phyloP scores from a whole-genome alignment of 2,113 vertebrate genomes.

The Muntiacus muntjak region DNA sequence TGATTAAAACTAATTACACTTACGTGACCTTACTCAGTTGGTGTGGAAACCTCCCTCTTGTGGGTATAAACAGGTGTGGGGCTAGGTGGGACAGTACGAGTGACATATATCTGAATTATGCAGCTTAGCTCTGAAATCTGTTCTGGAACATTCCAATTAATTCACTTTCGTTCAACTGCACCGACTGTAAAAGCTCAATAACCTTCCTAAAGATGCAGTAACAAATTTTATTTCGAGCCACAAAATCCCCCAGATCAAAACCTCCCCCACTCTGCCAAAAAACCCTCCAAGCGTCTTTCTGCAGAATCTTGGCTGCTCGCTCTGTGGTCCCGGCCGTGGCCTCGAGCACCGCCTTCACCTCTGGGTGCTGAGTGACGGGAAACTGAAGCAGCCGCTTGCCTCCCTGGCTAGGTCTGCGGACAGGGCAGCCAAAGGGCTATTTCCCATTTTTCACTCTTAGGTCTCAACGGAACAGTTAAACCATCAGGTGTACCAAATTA shows the following conservation, averaged over 20 bases:
- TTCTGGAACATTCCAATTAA: neutral
- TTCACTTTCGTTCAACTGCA: neutral
- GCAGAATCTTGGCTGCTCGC: neutral
- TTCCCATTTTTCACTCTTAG: slow-evolving; percentile 39
- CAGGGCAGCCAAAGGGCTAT: neutral
- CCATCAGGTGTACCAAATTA: slow-evolving; percentile 66
- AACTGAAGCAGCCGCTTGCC: neutral
- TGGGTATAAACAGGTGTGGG: fast-evolving
- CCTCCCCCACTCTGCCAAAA: neutral
- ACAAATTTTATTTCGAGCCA: neutral
- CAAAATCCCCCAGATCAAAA: neutral
- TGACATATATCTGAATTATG: neutral
- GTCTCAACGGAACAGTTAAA: slow-evolving; percentile 61
- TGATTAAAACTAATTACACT: neutral
- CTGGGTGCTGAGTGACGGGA: neutral
- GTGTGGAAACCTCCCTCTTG: neutral
- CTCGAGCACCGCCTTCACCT: fast-evolving
- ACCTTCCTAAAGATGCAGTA: neutral
- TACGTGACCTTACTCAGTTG: neutral
- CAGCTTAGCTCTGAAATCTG: neutral
- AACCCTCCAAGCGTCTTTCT: no score
- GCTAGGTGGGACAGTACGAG: fast-evolving
- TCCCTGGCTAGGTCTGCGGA: no score
- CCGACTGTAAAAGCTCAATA: neutral
- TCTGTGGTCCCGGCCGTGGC: fast-evolving